Conservation (phyloP, 2,888 invertebrate species). For the Tiphia femorata region DNA sequence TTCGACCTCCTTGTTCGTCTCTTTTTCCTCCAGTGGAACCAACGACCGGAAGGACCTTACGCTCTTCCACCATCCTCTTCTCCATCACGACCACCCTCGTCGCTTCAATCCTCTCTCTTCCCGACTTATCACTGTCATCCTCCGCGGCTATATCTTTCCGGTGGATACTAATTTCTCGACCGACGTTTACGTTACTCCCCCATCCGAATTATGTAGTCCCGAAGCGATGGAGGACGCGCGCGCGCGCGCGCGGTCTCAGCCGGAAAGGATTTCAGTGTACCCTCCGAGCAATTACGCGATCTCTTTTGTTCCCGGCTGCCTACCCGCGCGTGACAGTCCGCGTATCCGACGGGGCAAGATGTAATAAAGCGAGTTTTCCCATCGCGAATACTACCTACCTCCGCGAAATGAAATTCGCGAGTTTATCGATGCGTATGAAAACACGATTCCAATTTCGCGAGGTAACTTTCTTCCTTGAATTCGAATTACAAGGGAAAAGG, state of each 20-base stretch:
- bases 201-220: background rate
- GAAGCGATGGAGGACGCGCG: no score
- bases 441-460: no score
- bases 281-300: background rate
- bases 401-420: no score
- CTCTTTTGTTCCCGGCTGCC: background rate
- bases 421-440: no score
- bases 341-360: background rate
- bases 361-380: background rate
- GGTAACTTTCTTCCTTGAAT: no score
- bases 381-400: no score
- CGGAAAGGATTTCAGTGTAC: no score
- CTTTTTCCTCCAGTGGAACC: no score
- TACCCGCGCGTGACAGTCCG: background rate
- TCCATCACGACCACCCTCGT: background rate
- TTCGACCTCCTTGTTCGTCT: background rate
- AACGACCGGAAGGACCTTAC: no score
- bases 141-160: background rate
- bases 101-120: background rate
- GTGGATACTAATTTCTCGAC: background rate
- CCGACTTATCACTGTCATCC: background rate
- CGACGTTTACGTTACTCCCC: background rate
- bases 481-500: no score
- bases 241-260: no score
- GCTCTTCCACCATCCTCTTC: constrained; percentile 1